Base-by-base conservation (phyloP, 2,888 invertebrate genomes). In the Carabus problematicus region DNA sequence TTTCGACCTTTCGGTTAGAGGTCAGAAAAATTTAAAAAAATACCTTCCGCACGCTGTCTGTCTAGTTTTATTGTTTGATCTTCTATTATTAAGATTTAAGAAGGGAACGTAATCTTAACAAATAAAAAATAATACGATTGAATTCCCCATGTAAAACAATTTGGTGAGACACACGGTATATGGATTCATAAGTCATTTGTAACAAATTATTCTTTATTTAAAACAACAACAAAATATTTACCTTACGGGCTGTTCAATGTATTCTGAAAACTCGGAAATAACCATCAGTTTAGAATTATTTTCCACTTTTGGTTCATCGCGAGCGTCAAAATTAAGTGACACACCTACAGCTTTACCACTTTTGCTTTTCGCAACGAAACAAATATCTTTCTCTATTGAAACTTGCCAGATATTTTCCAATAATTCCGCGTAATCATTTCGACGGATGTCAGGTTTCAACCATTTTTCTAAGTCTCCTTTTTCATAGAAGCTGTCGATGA, bases 401-500 rank as follows among this genome's bases (percentile, higher is more conserved):
- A 87, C 84, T 0, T 82, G 78, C 94, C 94, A 95, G 59, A 92
- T 85, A 1, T 86, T 85, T 61, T 86, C 84, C 72, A 94, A 83
- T 56, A 93, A 82, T 41, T 87, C 87, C 12, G 84, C 84, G 79
- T 94, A 94, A 79, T 94, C 93, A 0, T 83, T 80, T 6, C 86
- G 84, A 8, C 85, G 81, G 14, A 93, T 88, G 70, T 89, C 87
- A 1, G 91, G 89, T 72, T 88, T 87, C 12, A 94, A 79, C 87
- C 91, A 93, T 77, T 88, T 88, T 77, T 95, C 95, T 74, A 95
- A 78, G 77, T 95, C 94, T 0, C 94, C 94, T 81, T 94, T 95
- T 76, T 88, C 88, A 80, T 91, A 92, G 82, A 95, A 95, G 77
- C 94, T 94, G 4, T 90, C 88, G 0, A 92, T 90, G 71, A 95